Conservation (phyloP, 37 sponge, comb jelly and placozoan species). For the Amphimedon queenslandica region DNA sequence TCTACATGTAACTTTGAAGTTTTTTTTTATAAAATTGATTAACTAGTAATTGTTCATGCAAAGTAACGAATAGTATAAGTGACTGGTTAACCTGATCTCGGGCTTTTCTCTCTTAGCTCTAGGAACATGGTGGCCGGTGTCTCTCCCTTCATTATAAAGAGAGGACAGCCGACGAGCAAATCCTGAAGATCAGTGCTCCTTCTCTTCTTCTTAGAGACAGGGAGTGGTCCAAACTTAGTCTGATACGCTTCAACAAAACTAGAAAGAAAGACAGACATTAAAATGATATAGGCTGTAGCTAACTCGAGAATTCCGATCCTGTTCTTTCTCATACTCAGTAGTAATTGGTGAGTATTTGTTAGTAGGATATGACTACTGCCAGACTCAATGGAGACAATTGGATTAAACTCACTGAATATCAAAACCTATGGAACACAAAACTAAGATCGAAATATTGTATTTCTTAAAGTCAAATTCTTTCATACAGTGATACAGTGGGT, state of each 20-base stretch:
- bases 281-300: no score
- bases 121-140: conserved; percentile 40
- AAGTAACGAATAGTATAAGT: no score
- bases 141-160: conserved; percentile 11
- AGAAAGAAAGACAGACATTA: not conserved
- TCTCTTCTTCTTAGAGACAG: conserved; percentile 18
- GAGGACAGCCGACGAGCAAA: conserved; percentile 12
- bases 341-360: not conserved
- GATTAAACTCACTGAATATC: not conserved
- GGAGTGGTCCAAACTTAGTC: conserved; percentile 32
- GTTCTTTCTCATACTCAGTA: no score
- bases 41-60: no score
- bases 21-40: no score
- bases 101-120: not conserved
- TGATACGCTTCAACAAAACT: conserved; percentile 45
- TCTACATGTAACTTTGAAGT: no score
- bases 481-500: no score
- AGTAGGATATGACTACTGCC: not conserved
- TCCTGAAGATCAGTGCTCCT: conserved; percentile 46
- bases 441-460: no score
- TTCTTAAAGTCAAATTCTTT: no score
- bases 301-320: no score
- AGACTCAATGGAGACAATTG: not conserved
- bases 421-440: no score
- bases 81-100: not conserved